A percentile compares a stretch with the other conserved stretches of the same genome.
These are phyloP conservation scores for Eciton burchellii DNA, from an alignment of 1,140 invertebrate genomes.

Conservation along the genomic window DNA sequence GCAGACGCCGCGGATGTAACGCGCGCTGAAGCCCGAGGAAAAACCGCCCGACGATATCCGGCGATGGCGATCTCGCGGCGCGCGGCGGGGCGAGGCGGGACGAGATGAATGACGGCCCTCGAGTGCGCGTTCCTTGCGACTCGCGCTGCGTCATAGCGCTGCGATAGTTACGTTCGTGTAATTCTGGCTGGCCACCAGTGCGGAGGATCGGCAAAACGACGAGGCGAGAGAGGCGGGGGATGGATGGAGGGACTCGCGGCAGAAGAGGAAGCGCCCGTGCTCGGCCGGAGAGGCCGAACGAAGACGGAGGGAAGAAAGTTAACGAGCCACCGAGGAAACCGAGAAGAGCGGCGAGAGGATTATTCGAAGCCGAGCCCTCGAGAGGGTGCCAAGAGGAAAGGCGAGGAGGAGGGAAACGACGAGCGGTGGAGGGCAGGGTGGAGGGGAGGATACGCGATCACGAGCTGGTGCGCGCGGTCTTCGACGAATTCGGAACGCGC, in stretches of 20 bases:
- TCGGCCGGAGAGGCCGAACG: constrained; percentile 4
- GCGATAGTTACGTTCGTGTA: constrained; percentile 56
- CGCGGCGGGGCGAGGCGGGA: constrained; percentile 15
- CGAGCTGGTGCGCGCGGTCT: constrained; percentile 51
- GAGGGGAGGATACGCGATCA: constrained; percentile 57
- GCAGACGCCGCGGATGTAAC: constrained; percentile 49
- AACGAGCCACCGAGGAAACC: constrained; percentile 19
- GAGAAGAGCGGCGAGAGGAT: not conserved
- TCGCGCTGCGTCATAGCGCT: constrained; percentile 63
- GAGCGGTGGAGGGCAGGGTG: not conserved
- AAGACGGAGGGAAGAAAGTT: constrained; percentile 20
- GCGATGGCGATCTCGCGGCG: constrained; percentile 52
- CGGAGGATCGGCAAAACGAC: constrained; percentile 65
- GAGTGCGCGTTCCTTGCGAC: constrained; percentile 69
- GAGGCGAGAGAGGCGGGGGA: no score
- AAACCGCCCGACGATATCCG: constrained; percentile 44
- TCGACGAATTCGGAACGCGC: not conserved
- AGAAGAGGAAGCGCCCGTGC: constrained; percentile 18
- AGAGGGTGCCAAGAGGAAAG: not conserved
- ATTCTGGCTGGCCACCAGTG: constrained; percentile 76
- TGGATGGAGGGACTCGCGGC: constrained; percentile 51
- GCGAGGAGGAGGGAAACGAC: not conserved
- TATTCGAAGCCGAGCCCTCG: not conserved
- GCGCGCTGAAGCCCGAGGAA: constrained; percentile 27
- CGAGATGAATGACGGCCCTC: constrained; percentile 58